phyloP scores from a whole-genome alignment of 2,888 invertebrate species.

The Drosophila mettleri region DNA sequence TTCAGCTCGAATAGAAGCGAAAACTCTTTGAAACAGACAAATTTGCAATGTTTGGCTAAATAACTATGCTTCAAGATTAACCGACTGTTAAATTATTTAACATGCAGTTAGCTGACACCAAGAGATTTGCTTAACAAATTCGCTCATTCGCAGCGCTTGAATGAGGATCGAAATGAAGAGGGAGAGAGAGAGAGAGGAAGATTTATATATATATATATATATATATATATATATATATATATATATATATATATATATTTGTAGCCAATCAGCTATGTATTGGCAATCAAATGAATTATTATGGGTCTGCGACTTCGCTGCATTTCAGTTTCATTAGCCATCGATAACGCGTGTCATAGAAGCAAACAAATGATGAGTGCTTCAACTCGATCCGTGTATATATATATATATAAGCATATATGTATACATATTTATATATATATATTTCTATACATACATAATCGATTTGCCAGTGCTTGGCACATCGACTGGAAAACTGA shows the following conservation, averaged over 20 bases:
- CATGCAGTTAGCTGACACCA: background rate
- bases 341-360: slow-evolving; percentile 19
- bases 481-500: slow-evolving; percentile 16
- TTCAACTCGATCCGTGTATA: background rate
- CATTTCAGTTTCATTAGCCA: slow-evolving; percentile 45
- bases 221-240: background rate
- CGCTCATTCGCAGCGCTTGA: background rate
- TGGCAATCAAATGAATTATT: slow-evolving; percentile 34
- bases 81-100: background rate
- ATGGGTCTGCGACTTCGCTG: slow-evolving; percentile 18
- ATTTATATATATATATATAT: background rate
- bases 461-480: background rate
- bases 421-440: background rate
- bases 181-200: background rate
- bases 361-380: slow-evolving; percentile 40
- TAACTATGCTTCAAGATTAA: background rate
- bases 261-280: background rate
- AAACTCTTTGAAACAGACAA: background rate
- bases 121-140: background rate
- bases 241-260: background rate
- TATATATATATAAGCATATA: background rate
- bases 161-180: background rate
- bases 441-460: background rate
- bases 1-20: background rate
- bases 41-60: background rate